Evolutionary conservation across 2,797 vertebrate genomes (phyloP).

Genomic region (Peromyscus melanophrys): DNA sequence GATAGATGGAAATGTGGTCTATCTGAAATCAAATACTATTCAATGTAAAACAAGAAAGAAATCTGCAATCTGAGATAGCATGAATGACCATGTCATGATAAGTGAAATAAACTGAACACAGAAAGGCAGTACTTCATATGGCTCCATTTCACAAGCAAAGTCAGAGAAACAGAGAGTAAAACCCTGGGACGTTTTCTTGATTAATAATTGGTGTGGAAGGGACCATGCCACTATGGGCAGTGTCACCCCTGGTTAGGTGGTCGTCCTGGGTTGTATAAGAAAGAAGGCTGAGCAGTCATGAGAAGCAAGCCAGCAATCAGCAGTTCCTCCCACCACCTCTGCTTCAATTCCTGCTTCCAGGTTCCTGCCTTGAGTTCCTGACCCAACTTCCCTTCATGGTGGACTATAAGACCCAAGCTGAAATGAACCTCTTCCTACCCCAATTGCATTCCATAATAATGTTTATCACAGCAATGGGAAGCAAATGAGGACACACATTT

Average conservation of each 20-base stretch:
- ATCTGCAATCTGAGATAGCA: neutral
- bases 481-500: neutral
- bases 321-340: neutral
- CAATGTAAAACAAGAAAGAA: neutral
- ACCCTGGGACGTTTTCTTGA: neutral
- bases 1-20: neutral
- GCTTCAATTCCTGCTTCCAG: neutral
- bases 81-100: neutral
- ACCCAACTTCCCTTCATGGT: neutral
- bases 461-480: neutral
- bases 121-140: neutral
- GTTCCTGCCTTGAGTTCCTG: neutral
- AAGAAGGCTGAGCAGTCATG: neutral
- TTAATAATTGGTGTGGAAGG: neutral
- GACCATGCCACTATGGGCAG: neutral
- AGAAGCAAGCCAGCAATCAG: neutral
- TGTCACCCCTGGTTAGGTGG: neutral
- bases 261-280: neutral
- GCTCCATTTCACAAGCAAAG: neutral
- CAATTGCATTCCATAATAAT: neutral
- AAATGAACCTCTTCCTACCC: neutral
- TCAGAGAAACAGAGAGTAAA: neutral
- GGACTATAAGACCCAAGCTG: neutral
- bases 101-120: neutral
- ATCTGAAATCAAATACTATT: neutral